Conservation (phyloP, 1,140 invertebrate species). For the Drosophila navojoa region DNA sequence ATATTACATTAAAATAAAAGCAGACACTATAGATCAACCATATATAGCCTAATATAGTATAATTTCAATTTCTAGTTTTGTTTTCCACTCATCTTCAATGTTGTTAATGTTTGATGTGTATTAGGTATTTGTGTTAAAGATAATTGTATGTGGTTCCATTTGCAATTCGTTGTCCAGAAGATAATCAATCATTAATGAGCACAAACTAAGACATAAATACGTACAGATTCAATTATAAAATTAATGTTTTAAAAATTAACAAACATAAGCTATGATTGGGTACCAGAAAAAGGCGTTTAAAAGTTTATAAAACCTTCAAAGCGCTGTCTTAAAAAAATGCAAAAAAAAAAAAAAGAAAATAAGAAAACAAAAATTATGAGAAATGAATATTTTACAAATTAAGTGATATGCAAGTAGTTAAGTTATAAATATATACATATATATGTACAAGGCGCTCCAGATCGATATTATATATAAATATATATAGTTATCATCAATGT, state of each 20-base stretch:
- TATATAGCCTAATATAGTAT: constrained; percentile 4
- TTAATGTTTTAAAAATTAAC: constrained; percentile 14
- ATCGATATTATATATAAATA: constrained; percentile 36
- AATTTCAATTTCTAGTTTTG: constrained; percentile 1
- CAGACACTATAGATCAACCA: neutral
- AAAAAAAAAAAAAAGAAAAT: neutral
- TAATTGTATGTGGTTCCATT: constrained; percentile 18
- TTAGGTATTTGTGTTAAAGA: constrained; percentile 18
- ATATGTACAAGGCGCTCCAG: constrained; percentile 34
- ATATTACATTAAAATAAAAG: neutral
- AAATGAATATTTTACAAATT: constrained; percentile 36
- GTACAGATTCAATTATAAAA: constrained; percentile 18
- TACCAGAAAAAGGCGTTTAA: constrained; percentile 33
- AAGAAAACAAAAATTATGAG: neutral
- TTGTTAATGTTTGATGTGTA: constrained; percentile 21
- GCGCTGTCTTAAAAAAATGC: constrained; percentile 7
- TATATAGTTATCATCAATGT: constrained; percentile 61
- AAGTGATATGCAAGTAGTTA: constrained; percentile 50
- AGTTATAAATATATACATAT: constrained; percentile 32
- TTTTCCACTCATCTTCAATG: constrained; percentile 15
- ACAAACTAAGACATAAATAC: constrained; percentile 31
- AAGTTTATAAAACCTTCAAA: constrained; percentile 43
- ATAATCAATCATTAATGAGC: constrained; percentile 25
- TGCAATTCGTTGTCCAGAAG: constrained; percentile 25
- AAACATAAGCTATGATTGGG: constrained; percentile 13